A percentile compares a stretch with the other conserved stretches of the same genome.
phyloP scores from a whole-genome alignment of 2,113 vertebrate genomes.

The Fukomys damarensis region DNA sequence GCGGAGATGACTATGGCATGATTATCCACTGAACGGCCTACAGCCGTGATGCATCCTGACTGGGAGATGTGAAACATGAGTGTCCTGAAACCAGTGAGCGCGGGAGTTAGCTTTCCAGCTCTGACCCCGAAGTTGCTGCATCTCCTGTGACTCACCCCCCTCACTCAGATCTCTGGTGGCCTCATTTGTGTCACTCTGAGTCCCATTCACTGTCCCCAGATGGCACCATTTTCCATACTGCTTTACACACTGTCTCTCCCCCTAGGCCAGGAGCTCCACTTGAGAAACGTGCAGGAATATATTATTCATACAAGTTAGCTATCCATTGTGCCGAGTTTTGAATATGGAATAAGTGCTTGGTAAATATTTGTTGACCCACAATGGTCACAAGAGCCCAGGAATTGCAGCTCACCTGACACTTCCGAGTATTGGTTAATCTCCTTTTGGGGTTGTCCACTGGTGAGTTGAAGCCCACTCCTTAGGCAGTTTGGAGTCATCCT shows the following conservation, averaged over 20 bases:
- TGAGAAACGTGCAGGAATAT: not conserved
- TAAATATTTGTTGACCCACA: not conserved
- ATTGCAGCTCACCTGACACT: not conserved
- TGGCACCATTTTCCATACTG: not conserved
- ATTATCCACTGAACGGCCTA: not conserved
- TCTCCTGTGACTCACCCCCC: not conserved
- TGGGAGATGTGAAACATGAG: conserved; percentile 13
- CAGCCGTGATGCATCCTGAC: not conserved
- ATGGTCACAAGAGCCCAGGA: not conserved
- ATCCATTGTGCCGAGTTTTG: not conserved
- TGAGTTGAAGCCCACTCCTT: conserved; percentile 8
- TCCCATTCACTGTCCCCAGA: not conserved
- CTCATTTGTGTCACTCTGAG: not conserved
- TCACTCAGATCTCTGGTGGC: conserved; percentile 28
- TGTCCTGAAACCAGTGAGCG: not conserved
- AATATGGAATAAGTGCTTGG: not conserved
- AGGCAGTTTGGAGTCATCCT: not conserved
- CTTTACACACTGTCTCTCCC: not conserved
- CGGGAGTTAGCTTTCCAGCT: not conserved
- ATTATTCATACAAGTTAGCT: not conserved
- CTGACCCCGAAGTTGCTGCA: not conserved
- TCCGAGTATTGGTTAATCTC: not conserved
- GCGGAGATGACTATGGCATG: not conserved
- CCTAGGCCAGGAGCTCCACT: not conserved
- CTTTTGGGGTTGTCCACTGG: not conserved